Evolutionary conservation across 2,113 vertebrate species (phyloP).

Genomic region (Thamnaconus septentrionalis): DNA sequence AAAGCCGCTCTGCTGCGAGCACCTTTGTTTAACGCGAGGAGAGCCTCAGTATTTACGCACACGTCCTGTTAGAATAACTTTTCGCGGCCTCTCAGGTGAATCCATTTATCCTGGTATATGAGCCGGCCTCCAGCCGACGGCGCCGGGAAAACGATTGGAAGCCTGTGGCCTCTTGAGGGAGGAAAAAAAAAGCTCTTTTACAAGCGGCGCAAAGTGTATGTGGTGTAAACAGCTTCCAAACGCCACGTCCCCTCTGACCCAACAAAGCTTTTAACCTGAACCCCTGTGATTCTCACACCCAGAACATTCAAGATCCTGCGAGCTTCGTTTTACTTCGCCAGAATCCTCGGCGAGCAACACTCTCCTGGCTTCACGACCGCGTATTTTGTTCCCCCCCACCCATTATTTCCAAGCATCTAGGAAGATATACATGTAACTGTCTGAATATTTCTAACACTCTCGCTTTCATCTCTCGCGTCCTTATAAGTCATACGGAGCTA

Average conservation of each 20-base stretch:
- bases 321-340: not conserved
- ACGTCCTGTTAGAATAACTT: conserved; percentile 21
- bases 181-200: conserved; percentile 23
- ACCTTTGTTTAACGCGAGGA: conserved; percentile 6
- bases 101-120: conserved; percentile 36
- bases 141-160: conserved; percentile 32
- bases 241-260: conserved; percentile 19
- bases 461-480: conserved; percentile 15
- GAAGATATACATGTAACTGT: too few species aligned
- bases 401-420: not conserved
- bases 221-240: conserved; percentile 23
- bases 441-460: not conserved
- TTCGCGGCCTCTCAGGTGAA: conserved; percentile 32
- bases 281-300: too few species aligned
- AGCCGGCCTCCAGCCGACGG: conserved; percentile 4
- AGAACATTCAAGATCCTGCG: not conserved
- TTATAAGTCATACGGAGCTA: conserved; percentile 16
- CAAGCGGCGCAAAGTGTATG: not conserved
- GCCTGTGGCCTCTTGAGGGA: not conserved
- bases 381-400: too few species aligned
- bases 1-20: conserved; percentile 6
- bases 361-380: too few species aligned
- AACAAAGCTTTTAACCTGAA: not conserved
- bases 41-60: conserved; percentile 36
- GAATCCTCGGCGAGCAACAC: too few species aligned